Conservation (phyloP, 2,888 invertebrate species). For the Diaphora mendica region DNA sequence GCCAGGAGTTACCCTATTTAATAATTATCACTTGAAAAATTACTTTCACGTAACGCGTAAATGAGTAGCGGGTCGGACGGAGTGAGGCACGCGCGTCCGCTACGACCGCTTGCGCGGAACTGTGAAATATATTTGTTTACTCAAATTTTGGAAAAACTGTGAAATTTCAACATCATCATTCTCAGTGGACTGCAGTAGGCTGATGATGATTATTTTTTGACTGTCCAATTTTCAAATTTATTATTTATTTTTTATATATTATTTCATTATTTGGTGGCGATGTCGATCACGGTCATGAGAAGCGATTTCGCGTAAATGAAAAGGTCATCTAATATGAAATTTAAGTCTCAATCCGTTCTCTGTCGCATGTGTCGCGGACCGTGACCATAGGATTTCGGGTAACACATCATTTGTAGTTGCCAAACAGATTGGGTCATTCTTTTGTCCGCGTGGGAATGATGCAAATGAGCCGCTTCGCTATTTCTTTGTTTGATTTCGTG, state of each 20-base stretch:
- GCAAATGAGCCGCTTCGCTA: slow-evolving; percentile 85
- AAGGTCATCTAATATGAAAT: slow-evolving; percentile 60
- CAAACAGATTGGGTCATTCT: slow-evolving; percentile 85
- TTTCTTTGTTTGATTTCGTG: slow-evolving; percentile 87
- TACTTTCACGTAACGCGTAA: too few species aligned
- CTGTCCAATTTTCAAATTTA: background rate
- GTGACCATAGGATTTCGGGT: slow-evolving; percentile 81
- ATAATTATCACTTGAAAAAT: too few species aligned
- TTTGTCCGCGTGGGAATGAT: slow-evolving; percentile 86
- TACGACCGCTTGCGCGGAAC: too few species aligned
- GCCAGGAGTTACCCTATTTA: too few species aligned
- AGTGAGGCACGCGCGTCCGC: too few species aligned
- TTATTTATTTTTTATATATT: too few species aligned
- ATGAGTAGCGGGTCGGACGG: too few species aligned
- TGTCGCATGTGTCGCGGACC: slow-evolving; percentile 64
- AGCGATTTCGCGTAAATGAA: slow-evolving; percentile 61
- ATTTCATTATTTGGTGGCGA: too few species aligned
- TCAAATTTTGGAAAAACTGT: background rate
- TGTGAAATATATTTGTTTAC: background rate
- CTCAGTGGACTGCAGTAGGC: background rate
- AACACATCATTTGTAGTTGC: slow-evolving; percentile 82
- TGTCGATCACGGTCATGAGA: slow-evolving; percentile 60
- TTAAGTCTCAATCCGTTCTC: slow-evolving; percentile 63
- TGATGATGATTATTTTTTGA: too few species aligned
- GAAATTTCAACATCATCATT: background rate